A percentile compares a stretch with the other conserved stretches of the same genome.
Conservation (phyloP, 2,888 invertebrate genomes). For the Aphidius colemani region DNA sequence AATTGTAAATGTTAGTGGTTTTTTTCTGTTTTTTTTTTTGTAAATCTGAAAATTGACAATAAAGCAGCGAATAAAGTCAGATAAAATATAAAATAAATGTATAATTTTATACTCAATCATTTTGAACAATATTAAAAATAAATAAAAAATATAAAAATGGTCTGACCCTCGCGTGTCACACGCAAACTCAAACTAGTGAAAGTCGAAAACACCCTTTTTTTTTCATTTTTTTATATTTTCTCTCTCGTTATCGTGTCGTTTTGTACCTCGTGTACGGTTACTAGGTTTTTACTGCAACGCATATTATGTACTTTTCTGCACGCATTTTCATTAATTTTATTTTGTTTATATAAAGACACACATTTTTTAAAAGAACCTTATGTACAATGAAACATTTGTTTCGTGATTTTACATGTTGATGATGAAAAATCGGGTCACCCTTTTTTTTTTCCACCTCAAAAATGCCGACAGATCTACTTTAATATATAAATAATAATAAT, state of each 20-base stretch:
- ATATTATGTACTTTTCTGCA: constrained; percentile 16
- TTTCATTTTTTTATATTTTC: background rate
- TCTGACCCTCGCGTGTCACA: constrained; percentile 32
- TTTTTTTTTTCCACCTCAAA: constrained; percentile 4
- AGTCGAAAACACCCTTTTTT: constrained; percentile 21
- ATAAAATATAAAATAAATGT: too few species aligned
- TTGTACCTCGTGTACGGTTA: constrained; percentile 18
- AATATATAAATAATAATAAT: background rate
- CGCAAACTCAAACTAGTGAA: constrained; percentile 29
- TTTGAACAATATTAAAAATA: too few species aligned
- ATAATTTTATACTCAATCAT: too few species aligned
- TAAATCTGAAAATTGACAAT: too few species aligned
- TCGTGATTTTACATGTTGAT: too few species aligned
- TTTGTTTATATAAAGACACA: background rate
- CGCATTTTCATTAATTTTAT: constrained; percentile 13
- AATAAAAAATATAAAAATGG: background rate
- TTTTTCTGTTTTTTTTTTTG: too few species aligned
- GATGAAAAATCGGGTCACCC: constrained; percentile 5
- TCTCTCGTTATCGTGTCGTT: constrained; percentile 8
- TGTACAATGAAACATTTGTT: too few species aligned
- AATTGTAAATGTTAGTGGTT: too few species aligned
- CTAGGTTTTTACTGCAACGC: constrained; percentile 18
- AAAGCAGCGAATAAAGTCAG: too few species aligned
- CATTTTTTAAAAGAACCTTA: too few species aligned
- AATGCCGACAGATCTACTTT: constrained; percentile 5